These are phyloP conservation scores for Paratrypauchen microcephalus DNA, from an alignment of 2,797 vertebrate genomes.

Conservation along the genomic window DNA sequence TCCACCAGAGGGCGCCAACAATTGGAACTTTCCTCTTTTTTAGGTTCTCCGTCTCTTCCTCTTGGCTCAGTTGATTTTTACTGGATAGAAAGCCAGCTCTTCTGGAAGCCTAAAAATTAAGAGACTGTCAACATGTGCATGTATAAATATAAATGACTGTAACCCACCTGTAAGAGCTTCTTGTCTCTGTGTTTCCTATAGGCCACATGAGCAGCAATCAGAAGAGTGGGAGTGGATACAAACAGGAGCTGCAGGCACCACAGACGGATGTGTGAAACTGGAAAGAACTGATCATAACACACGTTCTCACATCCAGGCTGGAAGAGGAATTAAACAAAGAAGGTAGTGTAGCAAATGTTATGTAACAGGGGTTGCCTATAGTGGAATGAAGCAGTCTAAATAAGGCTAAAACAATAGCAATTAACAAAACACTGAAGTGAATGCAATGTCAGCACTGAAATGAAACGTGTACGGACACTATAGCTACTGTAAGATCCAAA, in stretches of 20 bases:
- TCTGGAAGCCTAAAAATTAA: slow-evolving; percentile 33
- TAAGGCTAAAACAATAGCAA: no score
- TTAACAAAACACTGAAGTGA: no score
- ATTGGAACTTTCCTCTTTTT: slow-evolving; percentile 64
- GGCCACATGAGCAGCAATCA: slow-evolving; percentile 71
- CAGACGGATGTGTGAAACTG: slow-evolving; percentile 78
- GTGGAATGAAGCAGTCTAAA: not conserved
- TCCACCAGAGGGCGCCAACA: slow-evolving; percentile 73
- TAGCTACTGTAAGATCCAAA: no score
- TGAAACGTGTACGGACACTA: no score
- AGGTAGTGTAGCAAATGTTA: no score
- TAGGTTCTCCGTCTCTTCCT: slow-evolving; percentile 59
- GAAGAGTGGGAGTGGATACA: slow-evolving; percentile 72
- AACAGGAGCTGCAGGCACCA: slow-evolving; percentile 80
- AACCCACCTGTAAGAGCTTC: slow-evolving; percentile 58
- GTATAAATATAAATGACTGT: not conserved
- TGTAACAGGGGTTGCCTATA: not conserved
- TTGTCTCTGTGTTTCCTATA: slow-evolving; percentile 65
- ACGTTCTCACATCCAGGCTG: slow-evolving; percentile 79
- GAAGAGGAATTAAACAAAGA: slow-evolving; percentile 4
- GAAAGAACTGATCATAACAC: slow-evolving; percentile 80
- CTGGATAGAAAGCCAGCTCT: slow-evolving; percentile 36
- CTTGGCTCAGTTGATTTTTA: slow-evolving; percentile 38
- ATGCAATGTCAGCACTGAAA: no score
- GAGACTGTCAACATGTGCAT: not conserved